A percentile compares a stretch with the other conserved stretches of the same genome.
Conservation (phyloP, 1,140 invertebrate genomes). For the Bilobella aurantiaca region DNA sequence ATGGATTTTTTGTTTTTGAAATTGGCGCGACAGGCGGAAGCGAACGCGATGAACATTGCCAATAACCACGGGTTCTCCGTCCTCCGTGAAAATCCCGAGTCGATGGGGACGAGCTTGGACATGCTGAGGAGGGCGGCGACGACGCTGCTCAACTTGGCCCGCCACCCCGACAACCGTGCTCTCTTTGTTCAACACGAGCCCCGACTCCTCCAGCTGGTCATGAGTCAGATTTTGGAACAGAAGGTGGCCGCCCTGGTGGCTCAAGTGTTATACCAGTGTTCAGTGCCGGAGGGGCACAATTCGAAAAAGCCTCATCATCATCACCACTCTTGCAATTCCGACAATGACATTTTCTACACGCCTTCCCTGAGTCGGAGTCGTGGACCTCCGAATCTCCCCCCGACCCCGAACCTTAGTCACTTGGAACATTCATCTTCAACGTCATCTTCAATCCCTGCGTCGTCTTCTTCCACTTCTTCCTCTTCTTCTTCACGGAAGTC, state of each 20-base stretch:
- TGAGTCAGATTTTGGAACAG: slow-evolving; percentile 94
- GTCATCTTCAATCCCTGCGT: too few relatives aligned
- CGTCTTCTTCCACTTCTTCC: too few relatives aligned
- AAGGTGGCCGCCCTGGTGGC: slow-evolving; percentile 84
- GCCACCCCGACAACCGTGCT: slow-evolving; percentile 79
- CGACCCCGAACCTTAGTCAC: too few relatives aligned
- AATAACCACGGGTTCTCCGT: slow-evolving; percentile 68
- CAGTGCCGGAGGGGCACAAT: slow-evolving; percentile 14
- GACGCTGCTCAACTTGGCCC: slow-evolving; percentile 71
- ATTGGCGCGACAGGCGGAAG: slow-evolving; percentile 62
- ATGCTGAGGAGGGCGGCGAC: slow-evolving; percentile 89
- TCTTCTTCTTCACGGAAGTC: too few relatives aligned
- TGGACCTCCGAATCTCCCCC: too few relatives aligned
- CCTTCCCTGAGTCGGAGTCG: slow-evolving; percentile 28
- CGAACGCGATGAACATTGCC: slow-evolving; percentile 82
- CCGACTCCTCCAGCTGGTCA: slow-evolving; percentile 79
- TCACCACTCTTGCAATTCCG: neutral
- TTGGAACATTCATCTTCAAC: too few relatives aligned
- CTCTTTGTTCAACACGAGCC: slow-evolving; percentile 85
- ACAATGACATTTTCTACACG: slow-evolving; percentile 30
- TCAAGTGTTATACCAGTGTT: slow-evolving; percentile 74
- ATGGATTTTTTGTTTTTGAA: slow-evolving; percentile 7
- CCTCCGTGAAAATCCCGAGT: slow-evolving; percentile 80
- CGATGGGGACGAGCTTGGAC: slow-evolving; percentile 96
- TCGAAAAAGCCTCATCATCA: slow-evolving; percentile 5